Base-by-base conservation (phyloP, 2,888 invertebrate species). In the Drosophila meridionalis region DNA sequence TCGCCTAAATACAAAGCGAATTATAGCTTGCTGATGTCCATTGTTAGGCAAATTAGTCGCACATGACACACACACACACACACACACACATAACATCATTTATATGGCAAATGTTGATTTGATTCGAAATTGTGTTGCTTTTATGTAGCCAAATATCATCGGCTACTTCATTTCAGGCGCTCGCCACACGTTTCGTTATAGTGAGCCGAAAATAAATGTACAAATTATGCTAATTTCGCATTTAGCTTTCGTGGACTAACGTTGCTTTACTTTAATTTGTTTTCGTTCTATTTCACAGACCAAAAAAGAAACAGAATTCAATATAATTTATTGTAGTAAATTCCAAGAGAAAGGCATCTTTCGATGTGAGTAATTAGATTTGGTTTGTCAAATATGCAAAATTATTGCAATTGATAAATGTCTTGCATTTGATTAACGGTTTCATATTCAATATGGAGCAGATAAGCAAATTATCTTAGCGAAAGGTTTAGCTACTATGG, bases 1-100 rank as follows among this genome's bases (percentile, higher is more conserved):
- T 48, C 59, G 69, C 56, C 71, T 47, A 80, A 82, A 77, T 72
- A 81, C 81, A 83, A 81, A 63, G 58, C 68, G 69, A 69, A 85
- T 84, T 85, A 81, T 76, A 83, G 69, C 84, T 63, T 73, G 60
- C 62, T 78, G 81, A 76, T 78, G 66, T 53, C 75, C 50, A 79
- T 89, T 89, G 85, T 87, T 87, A 85, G 62, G 69, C 82, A 85
- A 89, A 85, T 85, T 72, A 79, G 79, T 65, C 61, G 38, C 28
- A 11, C 55, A 70, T 63, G 69, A 70, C 20, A 40, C 6, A 42
- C 4, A 53, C 12, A 32, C 28, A 38, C 6, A 70, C 20, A 40
- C 6, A 42, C 4, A 53, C 12, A 32, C 28, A 38, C 6, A 32
- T 38, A 38, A 38, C 38, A 38, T 38, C 20, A 57, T 32, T 32